A percentile compares a stretch with the other conserved stretches of the same genome.
phyloP scores from a whole-genome alignment of 1,140 invertebrate species.

The Sycophaga agraensis region DNA sequence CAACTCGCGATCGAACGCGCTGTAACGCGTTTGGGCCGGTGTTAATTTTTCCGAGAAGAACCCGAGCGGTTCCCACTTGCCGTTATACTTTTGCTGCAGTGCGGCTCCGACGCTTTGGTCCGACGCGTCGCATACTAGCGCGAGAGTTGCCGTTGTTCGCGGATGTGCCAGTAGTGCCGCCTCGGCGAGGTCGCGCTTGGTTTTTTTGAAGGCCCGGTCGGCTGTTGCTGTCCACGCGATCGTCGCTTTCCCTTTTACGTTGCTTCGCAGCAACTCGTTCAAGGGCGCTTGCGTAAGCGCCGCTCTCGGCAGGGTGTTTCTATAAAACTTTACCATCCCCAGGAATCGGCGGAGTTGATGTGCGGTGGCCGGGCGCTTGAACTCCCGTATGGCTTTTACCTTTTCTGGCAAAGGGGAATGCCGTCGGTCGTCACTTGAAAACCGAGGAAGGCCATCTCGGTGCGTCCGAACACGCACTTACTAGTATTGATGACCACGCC shows the following conservation, averaged over 20 bases:
- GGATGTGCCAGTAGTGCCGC: constrained; percentile 39
- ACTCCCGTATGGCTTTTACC: constrained; percentile 35
- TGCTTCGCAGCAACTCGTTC: too few relatives aligned
- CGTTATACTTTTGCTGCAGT: constrained; percentile 26
- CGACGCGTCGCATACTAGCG: not conserved
- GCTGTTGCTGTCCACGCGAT: constrained; percentile 27
- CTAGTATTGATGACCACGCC: too few relatives aligned
- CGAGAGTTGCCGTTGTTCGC: not conserved
- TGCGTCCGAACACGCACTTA: constrained; percentile 41
- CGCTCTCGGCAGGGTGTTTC: not conserved
- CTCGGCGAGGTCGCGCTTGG: constrained; percentile 30
- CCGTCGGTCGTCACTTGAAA: constrained; percentile 32
- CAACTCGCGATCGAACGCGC: not conserved
- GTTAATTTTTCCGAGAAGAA: constrained; percentile 50
- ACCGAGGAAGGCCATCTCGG: too few relatives aligned
- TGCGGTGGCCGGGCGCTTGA: constrained; percentile 31
- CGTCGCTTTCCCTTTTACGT: too few relatives aligned
- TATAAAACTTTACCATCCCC: too few relatives aligned
- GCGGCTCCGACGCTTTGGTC: not conserved
- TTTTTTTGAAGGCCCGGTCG: constrained; percentile 25
- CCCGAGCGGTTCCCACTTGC: constrained; percentile 41
- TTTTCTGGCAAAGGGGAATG: constrained; percentile 35
- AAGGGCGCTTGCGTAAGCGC: not conserved
- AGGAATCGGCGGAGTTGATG: constrained; percentile 39
- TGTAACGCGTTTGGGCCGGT: not conserved